phyloP scores from a whole-genome alignment of 2,888 invertebrate genomes.

The Drosophila rubida region DNA sequence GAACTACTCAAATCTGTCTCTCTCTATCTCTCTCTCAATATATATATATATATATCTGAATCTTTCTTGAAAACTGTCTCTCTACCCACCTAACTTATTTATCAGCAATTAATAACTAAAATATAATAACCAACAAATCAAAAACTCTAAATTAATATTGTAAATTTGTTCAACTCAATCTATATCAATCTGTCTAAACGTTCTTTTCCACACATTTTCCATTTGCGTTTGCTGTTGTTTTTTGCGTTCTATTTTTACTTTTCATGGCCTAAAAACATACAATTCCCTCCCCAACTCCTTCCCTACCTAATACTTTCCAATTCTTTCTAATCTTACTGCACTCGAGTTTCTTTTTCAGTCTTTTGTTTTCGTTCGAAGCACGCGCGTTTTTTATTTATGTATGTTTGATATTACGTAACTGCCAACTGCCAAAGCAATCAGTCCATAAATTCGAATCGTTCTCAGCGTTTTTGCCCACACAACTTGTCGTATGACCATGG shows the following conservation, averaged over 20 bases:
- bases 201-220: constrained; percentile 11
- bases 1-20: constrained; percentile 31
- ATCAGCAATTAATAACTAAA: constrained; percentile 20
- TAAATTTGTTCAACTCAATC: constrained; percentile 34
- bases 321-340: constrained; percentile 27
- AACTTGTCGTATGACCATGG: constrained; percentile 42
- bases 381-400: constrained; percentile 39
- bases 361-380: constrained; percentile 48
- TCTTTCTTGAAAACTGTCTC: constrained; percentile 7
- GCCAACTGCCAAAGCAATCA: constrained; percentile 35
- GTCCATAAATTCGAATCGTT: constrained; percentile 13
- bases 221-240: constrained; percentile 39
- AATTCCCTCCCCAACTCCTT: neutral
- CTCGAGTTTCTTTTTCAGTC: constrained; percentile 15
- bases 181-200: neutral
- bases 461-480: constrained; percentile 36
- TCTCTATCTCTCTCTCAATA: constrained; percentile 2
- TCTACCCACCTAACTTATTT: constrained; percentile 34
- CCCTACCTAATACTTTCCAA: constrained; percentile 10
- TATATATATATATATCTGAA: neutral
- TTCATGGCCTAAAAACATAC: neutral
- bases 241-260: constrained; percentile 30
- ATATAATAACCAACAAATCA: constrained; percentile 18
- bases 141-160: constrained; percentile 41
- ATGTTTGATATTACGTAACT: constrained; percentile 18